A percentile compares a stretch with the other conserved stretches of the same genome.
phyloP scores from a whole-genome alignment of 2,888 invertebrate species.

The Creontiades dilutus region DNA sequence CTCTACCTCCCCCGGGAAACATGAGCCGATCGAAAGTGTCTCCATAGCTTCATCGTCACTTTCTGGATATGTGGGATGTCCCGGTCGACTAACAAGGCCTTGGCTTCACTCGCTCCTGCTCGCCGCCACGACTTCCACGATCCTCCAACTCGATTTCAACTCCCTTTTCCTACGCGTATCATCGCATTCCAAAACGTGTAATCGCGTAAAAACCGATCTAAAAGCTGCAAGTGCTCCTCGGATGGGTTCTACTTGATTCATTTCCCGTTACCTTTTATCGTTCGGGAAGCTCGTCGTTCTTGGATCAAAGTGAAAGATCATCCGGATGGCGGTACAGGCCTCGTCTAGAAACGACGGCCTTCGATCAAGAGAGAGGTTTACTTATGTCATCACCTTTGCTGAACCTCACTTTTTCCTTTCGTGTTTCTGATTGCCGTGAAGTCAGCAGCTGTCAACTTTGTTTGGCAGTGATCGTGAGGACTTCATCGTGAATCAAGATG shows the following conservation, averaged over 20 bases:
- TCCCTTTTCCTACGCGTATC: neutral
- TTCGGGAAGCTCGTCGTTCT: neutral
- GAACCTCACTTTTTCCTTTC: too few relatives aligned
- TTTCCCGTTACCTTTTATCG: conserved; percentile 2
- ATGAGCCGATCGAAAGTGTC: conserved; percentile 63
- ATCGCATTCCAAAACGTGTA: conserved; percentile 5
- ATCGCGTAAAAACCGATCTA: neutral
- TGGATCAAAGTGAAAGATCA: neutral
- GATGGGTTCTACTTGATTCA: neutral
- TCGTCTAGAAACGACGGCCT: too few relatives aligned
- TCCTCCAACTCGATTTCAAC: neutral
- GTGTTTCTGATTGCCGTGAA: too few relatives aligned
- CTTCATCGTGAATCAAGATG: too few relatives aligned
- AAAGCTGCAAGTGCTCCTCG: neutral
- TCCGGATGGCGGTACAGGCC: neutral
- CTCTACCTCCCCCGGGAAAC: conserved; percentile 51
- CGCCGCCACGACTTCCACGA: neutral
- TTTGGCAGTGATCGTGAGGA: too few relatives aligned
- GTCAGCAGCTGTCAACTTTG: too few relatives aligned
- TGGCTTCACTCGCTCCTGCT: neutral
- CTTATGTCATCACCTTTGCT: too few relatives aligned
- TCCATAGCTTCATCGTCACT: neutral
- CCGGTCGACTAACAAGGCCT: neutral
- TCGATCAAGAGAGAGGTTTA: too few relatives aligned
- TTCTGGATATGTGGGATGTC: conserved; percentile 45